Conservation (phyloP, 2,797 vertebrate species). For the Girardinus metallicus region DNA sequence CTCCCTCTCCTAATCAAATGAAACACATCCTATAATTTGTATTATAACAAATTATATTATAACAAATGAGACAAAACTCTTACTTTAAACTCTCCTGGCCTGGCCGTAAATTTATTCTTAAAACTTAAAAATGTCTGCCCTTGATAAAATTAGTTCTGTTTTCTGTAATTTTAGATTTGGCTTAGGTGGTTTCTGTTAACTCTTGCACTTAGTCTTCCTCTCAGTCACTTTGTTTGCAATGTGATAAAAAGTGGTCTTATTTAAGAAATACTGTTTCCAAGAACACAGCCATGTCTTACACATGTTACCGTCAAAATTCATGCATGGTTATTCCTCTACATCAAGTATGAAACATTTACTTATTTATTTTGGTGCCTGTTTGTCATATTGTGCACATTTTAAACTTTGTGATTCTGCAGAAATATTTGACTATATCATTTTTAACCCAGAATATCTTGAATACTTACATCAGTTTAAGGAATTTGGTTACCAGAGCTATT, state of each 20-base stretch:
- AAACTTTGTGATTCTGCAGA: neutral
- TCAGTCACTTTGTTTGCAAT: slow-evolving; percentile 60
- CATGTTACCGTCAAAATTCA: neutral
- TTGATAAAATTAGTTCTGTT: neutral
- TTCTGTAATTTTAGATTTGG: neutral
- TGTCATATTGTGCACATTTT: neutral
- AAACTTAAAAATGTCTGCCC: neutral
- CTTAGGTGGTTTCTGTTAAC: neutral
- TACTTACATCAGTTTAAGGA: neutral
- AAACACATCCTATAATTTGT: neutral
- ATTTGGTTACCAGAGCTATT: neutral
- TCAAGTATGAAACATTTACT: neutral
- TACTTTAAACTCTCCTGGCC: neutral
- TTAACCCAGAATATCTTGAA: neutral
- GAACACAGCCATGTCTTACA: neutral
- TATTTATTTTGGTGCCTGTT: neutral
- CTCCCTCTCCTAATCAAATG: neutral
- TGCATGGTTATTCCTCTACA: neutral
- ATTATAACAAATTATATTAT: neutral
- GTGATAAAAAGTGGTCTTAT: slow-evolving; percentile 57
- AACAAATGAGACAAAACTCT: neutral
- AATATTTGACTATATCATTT: neutral
- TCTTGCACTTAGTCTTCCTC: slow-evolving; percentile 20
- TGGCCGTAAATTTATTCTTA: neutral
- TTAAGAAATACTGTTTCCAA: slow-evolving; percentile 52